phyloP scores from a whole-genome alignment of 2,113 vertebrate species.

The Pongo abelii region DNA sequence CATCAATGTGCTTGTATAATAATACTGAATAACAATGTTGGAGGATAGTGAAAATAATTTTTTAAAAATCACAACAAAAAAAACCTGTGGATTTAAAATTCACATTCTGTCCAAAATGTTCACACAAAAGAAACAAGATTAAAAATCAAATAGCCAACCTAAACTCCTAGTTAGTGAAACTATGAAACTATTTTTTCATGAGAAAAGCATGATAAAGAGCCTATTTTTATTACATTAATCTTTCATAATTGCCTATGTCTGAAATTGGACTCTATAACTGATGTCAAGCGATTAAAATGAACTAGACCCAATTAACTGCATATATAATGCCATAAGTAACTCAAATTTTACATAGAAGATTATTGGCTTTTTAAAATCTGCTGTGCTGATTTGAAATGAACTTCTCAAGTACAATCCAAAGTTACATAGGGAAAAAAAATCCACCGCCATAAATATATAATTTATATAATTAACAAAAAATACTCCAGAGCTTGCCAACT shows the following conservation, averaged over 20 bases:
- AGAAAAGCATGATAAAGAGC: background rate
- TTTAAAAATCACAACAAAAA: conserved; percentile 29
- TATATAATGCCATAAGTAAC: conserved; percentile 33
- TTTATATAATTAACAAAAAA: conserved; percentile 55
- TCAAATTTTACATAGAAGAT: conserved; percentile 46
- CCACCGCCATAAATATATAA: conserved; percentile 12
- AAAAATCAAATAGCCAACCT: conserved; percentile 39
- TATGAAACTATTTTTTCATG: background rate
- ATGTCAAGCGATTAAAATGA: conserved; percentile 29
- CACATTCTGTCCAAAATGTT: conserved; percentile 16
- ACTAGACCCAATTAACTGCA: background rate
- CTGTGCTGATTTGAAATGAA: conserved; percentile 37
- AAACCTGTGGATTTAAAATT: background rate
- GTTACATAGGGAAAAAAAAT: background rate
- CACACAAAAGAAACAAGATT: background rate
- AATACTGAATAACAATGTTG: background rate
- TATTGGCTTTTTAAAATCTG: conserved; percentile 21
- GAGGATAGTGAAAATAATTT: background rate
- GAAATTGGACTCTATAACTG: conserved; percentile 39
- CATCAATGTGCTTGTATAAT: background rate
- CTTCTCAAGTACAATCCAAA: conserved; percentile 43
- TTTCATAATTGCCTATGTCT: conserved; percentile 5
- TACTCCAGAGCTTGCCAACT: conserved; percentile 18
- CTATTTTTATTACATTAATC: background rate
- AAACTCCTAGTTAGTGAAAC: background rate